Evolutionary conservation across 2,888 invertebrate genomes (phyloP).

Genomic region (Muscina levida): DNA sequence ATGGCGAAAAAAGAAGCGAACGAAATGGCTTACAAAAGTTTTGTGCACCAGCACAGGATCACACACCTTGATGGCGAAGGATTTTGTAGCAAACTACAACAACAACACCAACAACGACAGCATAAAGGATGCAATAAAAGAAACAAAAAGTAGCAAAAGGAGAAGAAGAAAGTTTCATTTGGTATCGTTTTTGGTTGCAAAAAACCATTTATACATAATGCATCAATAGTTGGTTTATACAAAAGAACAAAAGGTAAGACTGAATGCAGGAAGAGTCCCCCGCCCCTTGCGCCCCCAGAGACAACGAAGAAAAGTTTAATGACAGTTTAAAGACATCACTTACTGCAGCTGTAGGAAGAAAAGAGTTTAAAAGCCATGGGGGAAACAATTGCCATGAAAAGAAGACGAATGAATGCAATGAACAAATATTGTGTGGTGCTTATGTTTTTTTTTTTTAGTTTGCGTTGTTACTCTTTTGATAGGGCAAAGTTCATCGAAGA

Average conservation of each 20-base stretch:
- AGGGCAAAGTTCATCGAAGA: conserved; percentile 16
- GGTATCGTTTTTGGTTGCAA: conserved; percentile 10
- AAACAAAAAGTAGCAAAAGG: conserved; percentile 14
- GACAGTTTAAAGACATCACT: conserved; percentile 74
- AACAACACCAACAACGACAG: too few relatives aligned
- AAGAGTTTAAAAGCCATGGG: background rate
- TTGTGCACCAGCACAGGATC: background rate
- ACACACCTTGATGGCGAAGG: conserved; percentile 8
- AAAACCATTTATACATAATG: conserved; percentile 43
- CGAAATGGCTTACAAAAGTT: background rate
- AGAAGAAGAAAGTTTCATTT: conserved; percentile 12
- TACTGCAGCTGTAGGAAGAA: background rate
- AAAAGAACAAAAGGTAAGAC: conserved; percentile 4
- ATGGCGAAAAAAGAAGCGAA: background rate
- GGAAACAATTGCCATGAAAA: background rate
- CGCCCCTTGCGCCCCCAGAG: too few relatives aligned
- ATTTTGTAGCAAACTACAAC: background rate
- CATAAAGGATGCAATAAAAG: too few relatives aligned
- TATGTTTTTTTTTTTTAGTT: too few relatives aligned
- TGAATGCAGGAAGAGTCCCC: too few relatives aligned
- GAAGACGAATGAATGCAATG: conserved; percentile 16
- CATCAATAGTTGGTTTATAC: conserved; percentile 60
- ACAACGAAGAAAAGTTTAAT: conserved; percentile 73
- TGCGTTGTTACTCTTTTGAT: conserved; percentile 21
- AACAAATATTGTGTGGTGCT: background rate